Percentiles rank a stretch among this genome's conserved stretches.
Conservation (phyloP, 2,888 invertebrate genomes). For the Pterostichus niger region DNA sequence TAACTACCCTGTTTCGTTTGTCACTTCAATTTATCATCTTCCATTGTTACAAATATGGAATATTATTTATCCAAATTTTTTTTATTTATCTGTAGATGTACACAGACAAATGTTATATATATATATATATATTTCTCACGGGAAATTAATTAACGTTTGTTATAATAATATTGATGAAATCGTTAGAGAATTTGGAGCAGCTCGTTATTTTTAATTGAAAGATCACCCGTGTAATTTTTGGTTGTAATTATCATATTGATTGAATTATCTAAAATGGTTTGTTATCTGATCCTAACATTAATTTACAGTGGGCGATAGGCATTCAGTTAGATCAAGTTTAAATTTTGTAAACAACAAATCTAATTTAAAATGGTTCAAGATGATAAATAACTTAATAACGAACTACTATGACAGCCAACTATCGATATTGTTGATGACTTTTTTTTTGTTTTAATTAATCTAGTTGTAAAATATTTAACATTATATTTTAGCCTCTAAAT, state of each 20-base stretch:
- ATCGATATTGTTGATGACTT: too few species aligned
- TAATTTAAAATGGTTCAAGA: too few species aligned
- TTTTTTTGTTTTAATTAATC: too few species aligned
- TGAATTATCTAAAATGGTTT: constrained; percentile 59
- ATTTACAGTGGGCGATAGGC: constrained; percentile 41
- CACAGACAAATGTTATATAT: too few species aligned
- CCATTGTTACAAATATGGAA: constrained; percentile 48
- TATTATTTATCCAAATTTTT: neutral
- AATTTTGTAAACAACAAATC: too few species aligned
- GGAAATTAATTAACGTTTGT: constrained; percentile 14
- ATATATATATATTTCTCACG: neutral
- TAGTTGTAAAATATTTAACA: neutral
- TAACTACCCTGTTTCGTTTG: constrained; percentile 33
- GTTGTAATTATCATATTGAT: constrained; percentile 63
- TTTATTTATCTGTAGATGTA: neutral
- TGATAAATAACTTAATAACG: too few species aligned
- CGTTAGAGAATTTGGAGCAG: constrained; percentile 25
- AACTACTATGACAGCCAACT: too few species aligned
- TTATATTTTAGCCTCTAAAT: neutral
- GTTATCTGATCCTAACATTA: constrained; percentile 57
- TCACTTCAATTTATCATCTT: constrained; percentile 55
- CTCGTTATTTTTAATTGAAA: constrained; percentile 65
- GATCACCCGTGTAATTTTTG: constrained; percentile 54
- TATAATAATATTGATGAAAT: constrained; percentile 34
- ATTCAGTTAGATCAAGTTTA: too few species aligned